Evolutionary conservation across 2,797 vertebrate genomes (phyloP), one percentile per base, ranked within the genome.

Genomic region (Halcyon smyrnensis): DNA sequence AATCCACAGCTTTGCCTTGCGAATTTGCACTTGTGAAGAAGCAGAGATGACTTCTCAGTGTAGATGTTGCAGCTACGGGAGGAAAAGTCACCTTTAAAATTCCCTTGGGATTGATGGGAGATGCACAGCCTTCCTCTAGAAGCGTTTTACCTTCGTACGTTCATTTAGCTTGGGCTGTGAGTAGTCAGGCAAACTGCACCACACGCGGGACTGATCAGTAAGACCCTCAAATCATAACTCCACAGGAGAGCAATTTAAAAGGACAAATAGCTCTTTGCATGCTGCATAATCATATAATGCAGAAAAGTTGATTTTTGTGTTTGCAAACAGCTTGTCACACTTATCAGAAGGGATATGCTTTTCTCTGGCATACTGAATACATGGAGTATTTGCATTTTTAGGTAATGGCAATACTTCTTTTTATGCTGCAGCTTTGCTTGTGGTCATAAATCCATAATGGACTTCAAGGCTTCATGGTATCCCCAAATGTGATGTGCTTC

Each of bases 351-450:
- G 84, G 76, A 51, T 46, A 37, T 0, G 6, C 48, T 90, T 96
- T 87, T 63, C n/a, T 59, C 77, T 82, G 14, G 7, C 69, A 67
- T 79, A 15, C 51, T 69, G 87, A 91, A 86, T 68, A 34, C 46
- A 87, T 59, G 89, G 46, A 74, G 86, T 95, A 82, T 94, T 97
- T 96, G 94, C 87, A 75, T 94, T 80, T 84, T 93, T 93, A 65
- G 76, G 70, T 81, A 95, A 93, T 51, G 51, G 86, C 51, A 65
- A 15, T 45, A 27, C 89, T 94, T 79, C 93, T 71, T 90, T 90
- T 84, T 45, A 54, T 67, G 46, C 51, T 63, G 32, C 10, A 71
- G 27, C 46, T 76, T 88, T 93, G 28, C 79, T 68, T 53, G 43
- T 63, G 73, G 64, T 77, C 71, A 86, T 92, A 96, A 96, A 93